Evolutionary conservation across 1,140 invertebrate species (phyloP).

Genomic region (Pseudomyrmex concolor): DNA sequence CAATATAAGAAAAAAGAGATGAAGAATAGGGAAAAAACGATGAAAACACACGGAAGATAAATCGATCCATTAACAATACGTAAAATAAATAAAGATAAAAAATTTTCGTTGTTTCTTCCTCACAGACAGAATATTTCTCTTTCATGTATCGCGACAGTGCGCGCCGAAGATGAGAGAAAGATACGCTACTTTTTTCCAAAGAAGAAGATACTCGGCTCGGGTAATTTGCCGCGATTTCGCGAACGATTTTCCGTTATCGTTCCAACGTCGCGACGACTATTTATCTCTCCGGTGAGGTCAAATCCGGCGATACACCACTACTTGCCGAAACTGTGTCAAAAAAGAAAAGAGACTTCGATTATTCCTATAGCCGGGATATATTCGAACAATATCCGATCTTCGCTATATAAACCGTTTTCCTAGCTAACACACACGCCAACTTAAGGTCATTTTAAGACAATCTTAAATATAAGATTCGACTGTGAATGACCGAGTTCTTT

Average conservation of each 20-base stretch:
- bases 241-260: slow-evolving; percentile 9
- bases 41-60: background rate
- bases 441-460: too few relatives aligned
- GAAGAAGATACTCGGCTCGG: background rate
- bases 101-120: background rate
- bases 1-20: too few relatives aligned
- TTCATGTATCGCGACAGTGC: background rate
- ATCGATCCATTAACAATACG: too few relatives aligned
- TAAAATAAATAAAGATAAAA: too few relatives aligned
- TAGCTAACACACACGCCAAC: too few relatives aligned
- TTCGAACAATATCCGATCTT: background rate
- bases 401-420: background rate
- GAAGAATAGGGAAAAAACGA: too few relatives aligned
- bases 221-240: slow-evolving; percentile 1
- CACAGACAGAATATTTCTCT: background rate
- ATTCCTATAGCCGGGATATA: background rate
- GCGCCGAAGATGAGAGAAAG: background rate
- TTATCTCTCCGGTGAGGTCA: background rate
- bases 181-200: background rate
- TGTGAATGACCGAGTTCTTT: too few relatives aligned
- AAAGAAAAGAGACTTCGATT: background rate
- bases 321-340: background rate
- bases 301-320: background rate
- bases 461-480: too few relatives aligned
- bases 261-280: background rate